phyloP scores from a whole-genome alignment of 2,888 invertebrate species.

The Drosophila kanekoi region DNA sequence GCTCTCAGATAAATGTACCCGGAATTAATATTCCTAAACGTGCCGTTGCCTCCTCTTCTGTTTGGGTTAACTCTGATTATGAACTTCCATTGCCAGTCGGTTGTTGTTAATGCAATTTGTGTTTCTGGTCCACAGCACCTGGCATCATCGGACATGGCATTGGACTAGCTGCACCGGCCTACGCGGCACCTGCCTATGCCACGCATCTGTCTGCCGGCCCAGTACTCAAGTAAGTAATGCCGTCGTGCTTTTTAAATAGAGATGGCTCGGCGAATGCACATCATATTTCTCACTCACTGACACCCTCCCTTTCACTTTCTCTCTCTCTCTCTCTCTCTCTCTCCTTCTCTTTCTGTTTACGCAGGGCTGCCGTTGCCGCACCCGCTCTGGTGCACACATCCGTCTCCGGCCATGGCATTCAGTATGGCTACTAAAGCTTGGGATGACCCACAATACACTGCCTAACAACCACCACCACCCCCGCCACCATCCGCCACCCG shows the following conservation, averaged over 20 bases:
- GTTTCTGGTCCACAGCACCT: slow-evolving; percentile 56
- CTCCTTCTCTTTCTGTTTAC: not conserved
- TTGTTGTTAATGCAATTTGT: slow-evolving; percentile 32
- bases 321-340: no score
- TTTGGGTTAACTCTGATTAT: slow-evolving; percentile 7
- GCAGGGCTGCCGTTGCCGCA: slow-evolving; percentile 82
- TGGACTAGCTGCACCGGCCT: slow-evolving; percentile 60
- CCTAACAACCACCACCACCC: slow-evolving; percentile 20
- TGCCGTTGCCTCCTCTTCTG: not conserved
- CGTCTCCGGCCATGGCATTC: slow-evolving; percentile 84
- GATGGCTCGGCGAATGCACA: slow-evolving; percentile 34
- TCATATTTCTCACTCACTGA: not conserved
- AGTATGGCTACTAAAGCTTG: slow-evolving; percentile 83
- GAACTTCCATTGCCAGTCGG: not conserved
- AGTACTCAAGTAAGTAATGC: slow-evolving; percentile 81
- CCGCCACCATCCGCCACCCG: slow-evolving; percentile 3
- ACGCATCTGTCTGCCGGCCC: slow-evolving; percentile 82
- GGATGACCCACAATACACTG: slow-evolving; percentile 15
- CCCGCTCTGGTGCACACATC: slow-evolving; percentile 85
- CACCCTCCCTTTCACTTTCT: no score
- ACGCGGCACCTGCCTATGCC: slow-evolving; percentile 63
- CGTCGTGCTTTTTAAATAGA: slow-evolving; percentile 49
- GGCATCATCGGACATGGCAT: slow-evolving; percentile 78
- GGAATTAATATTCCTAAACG: not conserved
- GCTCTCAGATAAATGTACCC: not conserved